A percentile compares a stretch with the other conserved stretches of the same genome.
phyloP scores from a whole-genome alignment of 2,797 vertebrate genomes.

The Poeciliopsis turneri region DNA sequence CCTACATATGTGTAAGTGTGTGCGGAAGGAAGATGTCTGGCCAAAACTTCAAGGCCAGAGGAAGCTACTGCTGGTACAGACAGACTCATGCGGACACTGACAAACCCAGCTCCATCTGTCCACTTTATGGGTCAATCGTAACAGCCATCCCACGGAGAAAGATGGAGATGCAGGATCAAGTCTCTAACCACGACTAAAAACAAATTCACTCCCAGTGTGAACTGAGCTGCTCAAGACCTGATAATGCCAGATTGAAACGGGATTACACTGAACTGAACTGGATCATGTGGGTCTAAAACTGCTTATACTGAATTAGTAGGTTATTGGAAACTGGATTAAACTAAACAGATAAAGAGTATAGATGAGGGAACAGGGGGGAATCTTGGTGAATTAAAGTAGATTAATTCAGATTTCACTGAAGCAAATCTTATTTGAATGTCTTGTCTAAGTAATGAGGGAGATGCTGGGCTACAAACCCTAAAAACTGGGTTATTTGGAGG shows the following conservation, averaged over 20 bases:
- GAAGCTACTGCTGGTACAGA: conserved; percentile 61
- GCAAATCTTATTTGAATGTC: conserved; percentile 28
- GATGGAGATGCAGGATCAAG: conserved; percentile 38
- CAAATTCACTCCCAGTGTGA: conserved; percentile 48
- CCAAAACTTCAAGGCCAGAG: conserved; percentile 61
- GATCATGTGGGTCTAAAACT: conserved; percentile 59
- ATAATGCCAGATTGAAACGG: conserved; percentile 63
- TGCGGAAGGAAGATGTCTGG: conserved; percentile 33
- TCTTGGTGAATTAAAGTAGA: conserved; percentile 27
- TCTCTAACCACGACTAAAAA: conserved; percentile 37
- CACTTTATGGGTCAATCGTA: conserved; percentile 67
- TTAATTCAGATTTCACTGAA: conserved; percentile 40
- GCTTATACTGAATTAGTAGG: conserved; percentile 61
- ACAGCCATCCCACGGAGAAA: conserved; percentile 54
- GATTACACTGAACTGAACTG: conserved; percentile 59
- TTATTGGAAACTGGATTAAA: conserved; percentile 56
- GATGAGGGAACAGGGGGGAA: conserved; percentile 22
- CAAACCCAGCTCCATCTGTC: conserved; percentile 70
- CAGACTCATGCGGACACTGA: conserved; percentile 58
- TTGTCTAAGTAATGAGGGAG: conserved; percentile 3
- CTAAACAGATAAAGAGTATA: conserved; percentile 32
- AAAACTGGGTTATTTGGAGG: background rate
- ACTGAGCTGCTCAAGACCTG: conserved; percentile 50
- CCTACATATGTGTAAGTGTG: conserved; percentile 11
- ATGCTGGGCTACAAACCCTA: conserved; percentile 3